Base-by-base conservation (phyloP, 2,113 vertebrate genomes). In the Coryphaenoides rupestris region DNA sequence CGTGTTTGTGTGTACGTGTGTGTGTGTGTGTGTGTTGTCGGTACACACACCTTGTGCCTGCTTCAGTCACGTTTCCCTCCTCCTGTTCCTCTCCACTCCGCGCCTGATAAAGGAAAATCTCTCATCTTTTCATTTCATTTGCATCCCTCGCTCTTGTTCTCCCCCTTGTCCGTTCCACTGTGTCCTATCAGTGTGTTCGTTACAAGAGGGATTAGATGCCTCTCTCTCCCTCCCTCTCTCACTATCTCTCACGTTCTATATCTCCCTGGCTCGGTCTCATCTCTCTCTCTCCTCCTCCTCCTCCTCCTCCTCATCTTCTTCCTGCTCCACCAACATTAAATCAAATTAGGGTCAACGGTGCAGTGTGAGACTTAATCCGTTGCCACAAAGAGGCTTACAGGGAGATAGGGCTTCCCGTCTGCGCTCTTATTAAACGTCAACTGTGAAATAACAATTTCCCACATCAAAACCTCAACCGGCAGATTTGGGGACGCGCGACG, bases 331-430 rank as follows among this genome's bases (percentile, higher is more conserved):
- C 83, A 86, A 87, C 84, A 87, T 90, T 90, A 89, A 89, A 90
- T 91, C 82, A 89, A 89, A 91, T 89, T 87, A 92, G 81, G 86
- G 84, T 89, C 89, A 89, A 82, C 79, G 86, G 84, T 86, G 87
- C 85, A 73, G 83, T 72, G 77, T 85, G 81, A 80, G 81, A 85
- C 82, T 77, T 90, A 89, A 91, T 90, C 88, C 83, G 22, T 61
- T 77, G 60, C 64, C 86, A 89, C 83, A 87, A 87, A 91, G 83
- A 85, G 64, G 87, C 85, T 89, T 89, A 90, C n/a, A n/a, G n/a
- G 78, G 68, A 89, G 87, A 89, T 88, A 77, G 50, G 58, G 81
- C 86, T 84, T 78, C 84, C 84, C 86, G 85, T 85, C 77, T 64
- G 74, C 72, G 86, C 88, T 87, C 79, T 85, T 88, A 88, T 89